phyloP scores from a whole-genome alignment of 2,113 vertebrate species.

The Gymnogyps californianus region DNA sequence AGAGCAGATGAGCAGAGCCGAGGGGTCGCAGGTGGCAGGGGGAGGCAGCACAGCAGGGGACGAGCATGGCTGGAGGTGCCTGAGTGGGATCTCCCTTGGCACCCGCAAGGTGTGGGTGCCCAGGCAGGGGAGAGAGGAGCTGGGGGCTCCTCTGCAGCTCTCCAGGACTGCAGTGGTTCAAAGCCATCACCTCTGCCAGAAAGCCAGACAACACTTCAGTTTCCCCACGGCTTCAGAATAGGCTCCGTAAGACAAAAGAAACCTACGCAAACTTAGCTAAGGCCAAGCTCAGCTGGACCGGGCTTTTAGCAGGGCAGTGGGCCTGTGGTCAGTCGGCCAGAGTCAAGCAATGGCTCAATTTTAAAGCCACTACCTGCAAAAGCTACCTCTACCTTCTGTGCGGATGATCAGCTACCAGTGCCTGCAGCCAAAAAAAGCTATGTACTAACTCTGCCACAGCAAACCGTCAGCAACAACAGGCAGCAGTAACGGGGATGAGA shows the following conservation, averaged over 20 bases:
- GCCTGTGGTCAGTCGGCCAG: not conserved
- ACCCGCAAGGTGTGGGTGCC: not conserved
- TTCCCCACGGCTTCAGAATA: not conserved
- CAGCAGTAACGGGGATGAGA: not conserved
- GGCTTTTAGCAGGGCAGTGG: not conserved
- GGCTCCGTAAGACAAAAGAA: not conserved
- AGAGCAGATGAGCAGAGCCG: not conserved
- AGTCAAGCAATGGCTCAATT: not conserved
- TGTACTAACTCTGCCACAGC: not conserved
- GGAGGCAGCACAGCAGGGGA: not conserved
- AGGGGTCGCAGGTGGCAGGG: rapidly evolving
- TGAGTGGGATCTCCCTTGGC: rapidly evolving
- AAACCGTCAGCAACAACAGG: not conserved
- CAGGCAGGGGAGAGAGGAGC: not conserved
- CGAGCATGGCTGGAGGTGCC: not conserved
- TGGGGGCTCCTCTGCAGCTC: not conserved
- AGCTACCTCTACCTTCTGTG: not conserved
- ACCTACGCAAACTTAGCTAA: not conserved
- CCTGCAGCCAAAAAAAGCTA: not conserved
- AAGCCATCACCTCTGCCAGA: not conserved
- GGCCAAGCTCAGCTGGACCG: not conserved
- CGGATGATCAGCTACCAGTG: not conserved
- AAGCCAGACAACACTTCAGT: not conserved
- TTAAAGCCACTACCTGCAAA: not conserved
- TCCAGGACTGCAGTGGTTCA: not conserved